phyloP scores from a whole-genome alignment of 2,888 invertebrate genomes.

The Neria commutata region DNA sequence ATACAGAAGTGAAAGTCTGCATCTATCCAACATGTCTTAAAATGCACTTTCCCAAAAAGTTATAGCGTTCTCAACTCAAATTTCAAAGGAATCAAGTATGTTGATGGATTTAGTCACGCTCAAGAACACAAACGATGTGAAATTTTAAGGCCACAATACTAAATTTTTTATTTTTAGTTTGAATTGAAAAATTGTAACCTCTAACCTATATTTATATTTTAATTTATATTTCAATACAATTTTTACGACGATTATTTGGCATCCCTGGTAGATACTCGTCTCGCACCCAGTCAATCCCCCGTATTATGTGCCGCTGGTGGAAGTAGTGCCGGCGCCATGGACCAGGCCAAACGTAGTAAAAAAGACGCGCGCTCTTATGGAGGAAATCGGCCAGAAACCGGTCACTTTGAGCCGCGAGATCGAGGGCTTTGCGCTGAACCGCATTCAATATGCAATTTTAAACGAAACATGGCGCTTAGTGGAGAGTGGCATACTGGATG shows the following conservation, averaged over 20 bases:
- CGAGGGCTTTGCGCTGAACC: slow-evolving; percentile 90
- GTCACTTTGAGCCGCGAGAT: slow-evolving; percentile 85
- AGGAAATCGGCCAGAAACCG: slow-evolving; percentile 89
- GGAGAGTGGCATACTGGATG: slow-evolving; percentile 80
- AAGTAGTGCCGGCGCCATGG: slow-evolving; percentile 94
- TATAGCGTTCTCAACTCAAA: too few species aligned
- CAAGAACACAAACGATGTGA: too few species aligned
- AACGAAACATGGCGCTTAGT: slow-evolving; percentile 92
- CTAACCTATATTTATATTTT: too few species aligned
- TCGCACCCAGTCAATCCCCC: slow-evolving; percentile 97
- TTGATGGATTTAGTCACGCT: too few species aligned
- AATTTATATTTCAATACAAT: slow-evolving; percentile 12
- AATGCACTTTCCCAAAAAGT: too few species aligned
- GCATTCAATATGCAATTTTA: slow-evolving; percentile 92
- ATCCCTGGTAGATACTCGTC: slow-evolving; percentile 63
- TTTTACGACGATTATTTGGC: neutral
- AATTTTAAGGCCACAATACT: too few species aligned
- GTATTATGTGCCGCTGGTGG: slow-evolving; percentile 92
- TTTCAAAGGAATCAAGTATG: too few species aligned
- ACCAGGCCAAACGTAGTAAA: slow-evolving; percentile 78
- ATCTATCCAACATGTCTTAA: too few species aligned
- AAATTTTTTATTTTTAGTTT: too few species aligned
- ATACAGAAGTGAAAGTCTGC: too few species aligned
- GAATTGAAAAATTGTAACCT: too few species aligned
- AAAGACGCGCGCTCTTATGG: slow-evolving; percentile 77